Percentiles rank a stretch among this genome's conserved stretches.
phyloP scores from a whole-genome alignment of 2,797 vertebrate genomes.

The Hydrocynus forskahlii region DNA sequence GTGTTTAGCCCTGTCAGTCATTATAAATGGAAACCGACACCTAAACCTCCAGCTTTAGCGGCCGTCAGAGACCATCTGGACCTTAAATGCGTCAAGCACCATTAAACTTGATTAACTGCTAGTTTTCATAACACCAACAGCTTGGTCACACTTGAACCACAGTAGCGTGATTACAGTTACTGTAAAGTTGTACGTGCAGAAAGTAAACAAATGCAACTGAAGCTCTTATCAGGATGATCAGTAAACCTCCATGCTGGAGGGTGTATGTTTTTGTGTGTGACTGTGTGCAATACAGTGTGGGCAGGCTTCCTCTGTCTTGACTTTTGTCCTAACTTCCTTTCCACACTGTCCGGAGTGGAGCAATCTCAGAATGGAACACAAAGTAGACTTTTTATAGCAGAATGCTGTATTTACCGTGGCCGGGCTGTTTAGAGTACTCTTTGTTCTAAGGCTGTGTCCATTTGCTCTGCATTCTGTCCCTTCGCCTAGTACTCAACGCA shows the following conservation, averaged over 20 bases:
- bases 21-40: background rate
- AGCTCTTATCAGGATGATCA: background rate
- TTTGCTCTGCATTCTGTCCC: background rate
- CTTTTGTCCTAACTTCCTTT: conserved; percentile 18
- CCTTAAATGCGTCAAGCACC: background rate
- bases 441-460: background rate
- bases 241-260: background rate
- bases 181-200: background rate
- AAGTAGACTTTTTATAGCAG: conserved; percentile 14
- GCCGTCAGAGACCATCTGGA: background rate
- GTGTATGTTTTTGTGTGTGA: background rate
- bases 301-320: background rate
- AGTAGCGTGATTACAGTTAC: background rate
- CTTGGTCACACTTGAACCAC: background rate
- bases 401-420: conserved; percentile 11
- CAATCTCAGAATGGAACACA: conserved; percentile 30
- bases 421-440: conserved; percentile 16
- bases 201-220: background rate
- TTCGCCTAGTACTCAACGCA: conserved; percentile 1
- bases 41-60: background rate
- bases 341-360: conserved; percentile 7
- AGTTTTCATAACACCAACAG: background rate
- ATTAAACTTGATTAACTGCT: background rate
- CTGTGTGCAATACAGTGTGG: background rate
- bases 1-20: background rate